These are phyloP conservation scores for Phenganax stokvisi DNA, from an alignment of 92 coral and sea anemone genomes.

Conservation along the genomic window DNA sequence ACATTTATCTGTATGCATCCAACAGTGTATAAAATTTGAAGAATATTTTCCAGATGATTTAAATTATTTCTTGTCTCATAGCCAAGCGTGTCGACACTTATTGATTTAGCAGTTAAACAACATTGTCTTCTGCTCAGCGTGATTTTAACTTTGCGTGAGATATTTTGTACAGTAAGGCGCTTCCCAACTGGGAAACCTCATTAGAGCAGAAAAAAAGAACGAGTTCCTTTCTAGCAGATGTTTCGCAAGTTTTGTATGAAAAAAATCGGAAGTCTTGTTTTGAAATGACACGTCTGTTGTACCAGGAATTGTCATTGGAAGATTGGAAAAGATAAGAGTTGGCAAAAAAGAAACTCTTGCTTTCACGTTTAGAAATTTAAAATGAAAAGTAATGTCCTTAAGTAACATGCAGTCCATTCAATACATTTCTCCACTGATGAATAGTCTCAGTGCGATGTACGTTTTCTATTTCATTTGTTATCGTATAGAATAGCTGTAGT, in stretches of 20 bases:
- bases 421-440: too few species aligned
- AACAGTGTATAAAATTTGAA: neutral
- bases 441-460: too few species aligned
- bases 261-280: neutral
- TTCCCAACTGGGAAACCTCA: constrained; percentile 3
- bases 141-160: constrained; percentile 9
- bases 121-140: neutral
- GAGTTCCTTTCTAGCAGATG: neutral
- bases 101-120: constrained; percentile 28
- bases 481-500: too few species aligned
- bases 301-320: too few species aligned
- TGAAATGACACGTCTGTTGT: neutral
- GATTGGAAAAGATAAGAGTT: too few species aligned
- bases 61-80: neutral
- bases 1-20: too few species aligned
- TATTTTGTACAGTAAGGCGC: constrained; percentile 5
- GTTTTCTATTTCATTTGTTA: too few species aligned
- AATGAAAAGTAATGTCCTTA: too few species aligned
- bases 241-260: neutral
- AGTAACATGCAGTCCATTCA: too few species aligned
- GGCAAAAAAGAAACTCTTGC: too few species aligned
- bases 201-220: too few species aligned
- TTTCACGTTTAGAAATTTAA: too few species aligned
- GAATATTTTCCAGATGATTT: constrained; percentile 11
- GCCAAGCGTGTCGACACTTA: constrained; percentile 23